Conservation (phyloP, 2,888 invertebrate species). For the Laspeyria flexula region DNA sequence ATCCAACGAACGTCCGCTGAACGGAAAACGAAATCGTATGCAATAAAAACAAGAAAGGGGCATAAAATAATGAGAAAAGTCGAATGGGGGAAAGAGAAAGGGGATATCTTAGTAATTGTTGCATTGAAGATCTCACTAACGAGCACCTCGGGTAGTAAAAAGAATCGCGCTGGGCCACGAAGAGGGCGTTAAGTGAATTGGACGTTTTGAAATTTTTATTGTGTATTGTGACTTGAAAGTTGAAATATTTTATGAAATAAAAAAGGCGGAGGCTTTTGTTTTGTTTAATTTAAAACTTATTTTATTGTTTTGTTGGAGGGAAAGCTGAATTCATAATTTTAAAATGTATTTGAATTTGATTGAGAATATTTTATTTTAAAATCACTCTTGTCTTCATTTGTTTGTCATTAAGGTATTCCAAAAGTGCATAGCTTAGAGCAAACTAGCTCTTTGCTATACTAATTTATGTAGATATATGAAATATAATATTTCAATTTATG, state of each 20-base stretch:
- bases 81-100: conserved; percentile 49
- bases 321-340: background rate
- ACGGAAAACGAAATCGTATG: conserved; percentile 30
- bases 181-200: conserved; percentile 30
- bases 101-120: conserved; percentile 70
- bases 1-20: conserved; percentile 43
- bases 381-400: no score
- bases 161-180: conserved; percentile 36
- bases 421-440: no score
- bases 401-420: no score
- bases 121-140: conserved; percentile 67
- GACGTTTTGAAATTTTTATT: conserved; percentile 17
- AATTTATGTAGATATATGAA: no score
- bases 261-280: conserved; percentile 7
- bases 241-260: conserved; percentile 16
- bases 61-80: conserved; percentile 45
- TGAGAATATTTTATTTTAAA: no score
- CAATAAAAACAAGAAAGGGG: conserved; percentile 46
- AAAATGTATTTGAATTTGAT: no score
- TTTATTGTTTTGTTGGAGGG: background rate
- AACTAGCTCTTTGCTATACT: no score
- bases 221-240: conserved; percentile 18
- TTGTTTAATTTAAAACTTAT: conserved; percentile 4
- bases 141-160: conserved; percentile 54
- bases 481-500: no score